Conservation (phyloP, 2,888 invertebrate species). For the Eucriotettix oculatus region DNA sequence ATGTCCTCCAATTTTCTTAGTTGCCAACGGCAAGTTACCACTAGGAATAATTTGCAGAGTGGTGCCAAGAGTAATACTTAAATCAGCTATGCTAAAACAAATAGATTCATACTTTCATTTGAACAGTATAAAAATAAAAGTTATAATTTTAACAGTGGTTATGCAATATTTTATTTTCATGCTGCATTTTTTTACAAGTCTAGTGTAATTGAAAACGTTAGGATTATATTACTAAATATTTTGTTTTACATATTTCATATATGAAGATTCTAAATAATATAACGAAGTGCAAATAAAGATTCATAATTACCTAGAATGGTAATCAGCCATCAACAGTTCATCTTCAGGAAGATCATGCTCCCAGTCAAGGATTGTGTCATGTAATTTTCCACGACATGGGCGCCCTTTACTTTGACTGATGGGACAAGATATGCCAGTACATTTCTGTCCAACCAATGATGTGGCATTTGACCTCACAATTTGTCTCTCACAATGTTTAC, state of each 20-base stretch:
- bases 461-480: conserved; percentile 62
- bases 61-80: conserved; percentile 91
- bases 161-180: no score
- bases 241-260: no score
- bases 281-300: neutral
- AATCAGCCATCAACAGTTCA: conserved; percentile 67
- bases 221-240: no score
- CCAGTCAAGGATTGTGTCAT: conserved; percentile 94
- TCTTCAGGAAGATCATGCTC: conserved; percentile 81
- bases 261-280: no score
- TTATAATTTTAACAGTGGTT: no score
- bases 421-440: conserved; percentile 47
- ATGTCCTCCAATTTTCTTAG: conserved; percentile 70
- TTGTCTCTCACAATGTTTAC: conserved; percentile 76
- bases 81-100: conserved; percentile 65
- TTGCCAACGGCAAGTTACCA: conserved; percentile 78
- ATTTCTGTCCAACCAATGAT: conserved; percentile 63
- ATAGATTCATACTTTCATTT: neutral
- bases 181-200: no score
- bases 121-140: no score
- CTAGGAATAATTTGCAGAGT: conserved; percentile 95
- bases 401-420: conserved; percentile 41
- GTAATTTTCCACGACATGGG: conserved; percentile 72
- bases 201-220: no score
- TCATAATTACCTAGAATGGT: conserved; percentile 58